Evolutionary conservation across 1,140 invertebrate species (phyloP).

Genomic region (Onthophagus taurus): DNA sequence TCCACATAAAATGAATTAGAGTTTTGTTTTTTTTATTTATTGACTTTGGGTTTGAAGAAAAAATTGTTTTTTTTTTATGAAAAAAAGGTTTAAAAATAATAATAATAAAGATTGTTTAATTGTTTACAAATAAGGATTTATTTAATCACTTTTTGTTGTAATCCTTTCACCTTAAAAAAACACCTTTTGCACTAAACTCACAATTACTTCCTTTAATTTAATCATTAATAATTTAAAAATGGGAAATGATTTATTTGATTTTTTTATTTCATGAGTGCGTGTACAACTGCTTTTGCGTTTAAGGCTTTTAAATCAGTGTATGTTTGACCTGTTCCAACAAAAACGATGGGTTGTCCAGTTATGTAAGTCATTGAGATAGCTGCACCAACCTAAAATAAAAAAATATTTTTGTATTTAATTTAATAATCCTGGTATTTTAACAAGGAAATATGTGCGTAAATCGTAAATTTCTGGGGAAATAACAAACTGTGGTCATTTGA

Average conservation of each 20-base stretch:
- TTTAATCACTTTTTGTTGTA: too few relatives aligned
- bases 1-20: conserved; percentile 36
- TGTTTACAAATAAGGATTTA: background rate
- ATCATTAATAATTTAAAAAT: too few relatives aligned
- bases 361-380: conserved; percentile 99
- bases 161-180: too few relatives aligned
- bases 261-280: conserved; percentile 88
- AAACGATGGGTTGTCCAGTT: conserved; percentile 98
- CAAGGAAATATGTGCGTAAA: too few relatives aligned
- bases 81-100: background rate
- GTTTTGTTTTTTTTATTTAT: background rate
- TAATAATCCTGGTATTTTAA: too few relatives aligned
- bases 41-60: background rate
- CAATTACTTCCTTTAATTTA: too few relatives aligned
- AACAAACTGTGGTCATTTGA: too few relatives aligned
- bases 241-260: too few relatives aligned
- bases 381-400: conserved; percentile 75
- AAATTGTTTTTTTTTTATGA: background rate
- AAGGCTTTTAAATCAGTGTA: conserved; percentile 96
- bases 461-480: too few relatives aligned
- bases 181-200: too few relatives aligned
- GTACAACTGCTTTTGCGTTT: conserved; percentile 94
- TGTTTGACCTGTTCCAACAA: conserved; percentile 98
- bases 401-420: conserved; percentile 12
- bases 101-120: background rate